Percentiles rank a stretch among this genome's conserved stretches.
phyloP scores from a whole-genome alignment of 2,797 vertebrate species.

The Falco naumanni region DNA sequence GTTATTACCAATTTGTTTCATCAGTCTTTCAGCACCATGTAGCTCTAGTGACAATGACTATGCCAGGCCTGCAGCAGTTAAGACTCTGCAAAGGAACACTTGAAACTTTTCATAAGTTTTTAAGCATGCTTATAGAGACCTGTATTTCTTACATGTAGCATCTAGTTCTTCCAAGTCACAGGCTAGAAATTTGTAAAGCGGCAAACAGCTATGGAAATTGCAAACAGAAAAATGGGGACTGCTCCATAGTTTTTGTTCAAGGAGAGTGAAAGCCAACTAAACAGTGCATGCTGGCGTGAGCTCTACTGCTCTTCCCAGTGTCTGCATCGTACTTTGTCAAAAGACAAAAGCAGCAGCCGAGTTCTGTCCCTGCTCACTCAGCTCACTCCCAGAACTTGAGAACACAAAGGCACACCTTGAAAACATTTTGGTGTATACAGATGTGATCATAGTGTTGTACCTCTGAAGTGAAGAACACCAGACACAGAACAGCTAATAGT shows the following conservation, averaged over 20 bases:
- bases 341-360: background rate
- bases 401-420: background rate
- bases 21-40: background rate
- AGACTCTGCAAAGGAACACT: background rate
- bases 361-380: background rate
- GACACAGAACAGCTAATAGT: background rate
- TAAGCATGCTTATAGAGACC: background rate
- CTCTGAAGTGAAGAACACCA: background rate
- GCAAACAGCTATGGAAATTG: background rate
- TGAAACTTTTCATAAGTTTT: background rate
- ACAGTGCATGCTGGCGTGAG: background rate
- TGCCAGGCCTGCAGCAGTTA: background rate
- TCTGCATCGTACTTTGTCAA: background rate
- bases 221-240: background rate
- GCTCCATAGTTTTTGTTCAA: background rate
- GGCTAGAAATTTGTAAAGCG: background rate
- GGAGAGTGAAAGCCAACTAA: background rate
- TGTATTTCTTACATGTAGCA: background rate
- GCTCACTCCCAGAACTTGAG: background rate
- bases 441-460: fast-evolving
- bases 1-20: background rate
- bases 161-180: background rate
- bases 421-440: background rate
- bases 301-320: background rate
- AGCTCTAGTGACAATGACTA: background rate